phyloP scores from a whole-genome alignment of 1,140 invertebrate species.

The Aplysia californica region DNA sequence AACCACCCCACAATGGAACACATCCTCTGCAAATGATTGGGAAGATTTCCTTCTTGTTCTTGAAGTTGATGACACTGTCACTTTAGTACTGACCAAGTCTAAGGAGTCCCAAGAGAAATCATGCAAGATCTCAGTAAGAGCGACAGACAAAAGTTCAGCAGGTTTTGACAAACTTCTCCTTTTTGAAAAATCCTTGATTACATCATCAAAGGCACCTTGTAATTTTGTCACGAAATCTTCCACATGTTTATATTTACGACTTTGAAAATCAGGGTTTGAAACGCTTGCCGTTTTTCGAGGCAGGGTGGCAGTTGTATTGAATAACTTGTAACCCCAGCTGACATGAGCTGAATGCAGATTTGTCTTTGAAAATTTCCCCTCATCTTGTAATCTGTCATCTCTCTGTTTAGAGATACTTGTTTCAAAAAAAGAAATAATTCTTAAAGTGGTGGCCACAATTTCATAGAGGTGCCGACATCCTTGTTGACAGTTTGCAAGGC shows the following conservation, averaged over 20 bases:
- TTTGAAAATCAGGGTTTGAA: neutral
- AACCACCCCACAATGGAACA: too few species aligned
- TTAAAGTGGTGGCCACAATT: too few species aligned
- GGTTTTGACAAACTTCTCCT: neutral
- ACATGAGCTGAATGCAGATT: too few species aligned
- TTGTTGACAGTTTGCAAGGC: neutral
- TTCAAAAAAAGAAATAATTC: too few species aligned
- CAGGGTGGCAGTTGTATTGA: neutral
- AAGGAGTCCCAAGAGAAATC: constrained; percentile 25
- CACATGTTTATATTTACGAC: neutral
- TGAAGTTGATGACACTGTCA: neutral
- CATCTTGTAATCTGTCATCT: too few species aligned
- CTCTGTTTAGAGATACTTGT: too few species aligned
- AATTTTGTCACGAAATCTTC: constrained; percentile 9
- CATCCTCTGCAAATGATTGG: neutral
- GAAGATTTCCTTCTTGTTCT: neutral
- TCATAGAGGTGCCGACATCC: too few species aligned
- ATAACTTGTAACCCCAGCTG: constrained; percentile 21
- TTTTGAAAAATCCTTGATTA: neutral
- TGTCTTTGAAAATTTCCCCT: too few species aligned
- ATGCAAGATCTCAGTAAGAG: constrained; percentile 14
- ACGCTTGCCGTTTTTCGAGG: neutral
- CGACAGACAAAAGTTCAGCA: neutral
- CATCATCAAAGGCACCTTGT: neutral
- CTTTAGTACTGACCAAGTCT: neutral